These are phyloP conservation scores for Sipunculus nudus DNA, from an alignment of 2,888 invertebrate genomes.

Conservation along the genomic window DNA sequence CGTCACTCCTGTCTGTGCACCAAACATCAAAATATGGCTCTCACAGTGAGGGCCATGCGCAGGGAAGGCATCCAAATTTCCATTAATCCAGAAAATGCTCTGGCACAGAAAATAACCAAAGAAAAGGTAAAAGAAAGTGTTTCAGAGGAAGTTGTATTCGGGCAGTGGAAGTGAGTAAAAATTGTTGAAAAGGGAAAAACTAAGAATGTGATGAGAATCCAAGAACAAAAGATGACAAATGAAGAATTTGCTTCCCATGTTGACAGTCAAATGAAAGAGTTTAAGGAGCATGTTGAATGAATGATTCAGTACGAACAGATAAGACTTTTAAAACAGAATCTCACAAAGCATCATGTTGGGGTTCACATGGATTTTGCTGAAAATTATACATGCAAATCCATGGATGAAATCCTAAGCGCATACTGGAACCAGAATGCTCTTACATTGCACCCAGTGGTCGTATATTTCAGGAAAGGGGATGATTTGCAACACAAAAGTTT, in stretches of 20 bases:
- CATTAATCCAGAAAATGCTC: constrained; percentile 29
- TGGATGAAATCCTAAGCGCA: constrained; percentile 11
- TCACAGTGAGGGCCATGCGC: constrained; percentile 18
- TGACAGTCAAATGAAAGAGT: constrained; percentile 13
- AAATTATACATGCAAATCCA: constrained; percentile 27
- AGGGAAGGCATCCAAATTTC: not conserved
- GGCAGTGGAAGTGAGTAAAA: constrained; percentile 25
- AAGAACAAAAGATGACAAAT: constrained; percentile 1
- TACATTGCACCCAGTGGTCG: constrained; percentile 31
- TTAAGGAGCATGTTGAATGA: constrained; percentile 18
- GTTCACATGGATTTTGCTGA: constrained; percentile 39
- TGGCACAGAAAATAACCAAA: constrained; percentile 11
- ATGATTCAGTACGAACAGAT: constrained; percentile 25
- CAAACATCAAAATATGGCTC: constrained; percentile 27
- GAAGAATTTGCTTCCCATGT: constrained; percentile 17
- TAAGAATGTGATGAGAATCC: constrained; percentile 33
- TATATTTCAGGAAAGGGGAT: constrained; percentile 17
- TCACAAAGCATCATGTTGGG: constrained; percentile 14
- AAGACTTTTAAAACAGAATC: constrained; percentile 22
- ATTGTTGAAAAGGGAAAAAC: constrained; percentile 26
- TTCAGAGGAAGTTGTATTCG: constrained; percentile 6
- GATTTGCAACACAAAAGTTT: constrained; percentile 22
- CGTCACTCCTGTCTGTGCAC: constrained; percentile 27
- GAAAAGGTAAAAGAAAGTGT: constrained; percentile 5
- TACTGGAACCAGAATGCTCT: constrained; percentile 1